Base-by-base conservation (phyloP, 2,888 invertebrate species). In the Ophion slaviceki region DNA sequence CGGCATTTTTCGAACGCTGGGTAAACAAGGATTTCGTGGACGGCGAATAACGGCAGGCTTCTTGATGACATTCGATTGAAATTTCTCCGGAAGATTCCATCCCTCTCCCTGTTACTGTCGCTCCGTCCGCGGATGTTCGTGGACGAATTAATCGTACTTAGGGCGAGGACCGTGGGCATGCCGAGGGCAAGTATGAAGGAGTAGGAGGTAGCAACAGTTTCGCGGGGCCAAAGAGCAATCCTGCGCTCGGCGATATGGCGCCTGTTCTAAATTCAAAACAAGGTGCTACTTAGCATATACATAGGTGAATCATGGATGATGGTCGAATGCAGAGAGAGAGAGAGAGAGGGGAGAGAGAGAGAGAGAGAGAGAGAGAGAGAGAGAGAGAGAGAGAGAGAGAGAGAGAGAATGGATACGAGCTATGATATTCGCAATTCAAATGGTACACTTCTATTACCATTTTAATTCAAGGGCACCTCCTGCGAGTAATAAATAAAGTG, bases 211-310 rank as follows among this genome's bases (percentile, higher is more conserved):
- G 74, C 89, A 89, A 88, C 88, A 88, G 90, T 88, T 87, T 91
- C 90, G 90, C 90, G 91, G 90, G 93, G 92, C 89, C 93, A 93
- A 92, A 93, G 93, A 91, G 93, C 92, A 93, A 92, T 92, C 91
- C 89, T 89, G 89, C 92, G 89, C 89, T 90, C 92, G 92, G 92
- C 92, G 92, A 93, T 90, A 93, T 93, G 93, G 93, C 92, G 93
- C 92, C 93, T 93, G 93, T 93, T 93, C 93, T 93, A 93, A 93
- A 93, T 93, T 93, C 93, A 93, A 93, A 93, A 93, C 93, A 93
- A 93, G 93, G 84, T 90, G 91, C 93, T 93, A 91, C 91, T 93
- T 93, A 93, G 93, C 93, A 93, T 93, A 93, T 93, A 93, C 93
- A 93, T 88, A 82, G 89, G 80, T 79, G 84, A 66, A 84, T 81